Conservation (phyloP, 2,113 vertebrate species). For the Brachypteracias leptosomus region DNA sequence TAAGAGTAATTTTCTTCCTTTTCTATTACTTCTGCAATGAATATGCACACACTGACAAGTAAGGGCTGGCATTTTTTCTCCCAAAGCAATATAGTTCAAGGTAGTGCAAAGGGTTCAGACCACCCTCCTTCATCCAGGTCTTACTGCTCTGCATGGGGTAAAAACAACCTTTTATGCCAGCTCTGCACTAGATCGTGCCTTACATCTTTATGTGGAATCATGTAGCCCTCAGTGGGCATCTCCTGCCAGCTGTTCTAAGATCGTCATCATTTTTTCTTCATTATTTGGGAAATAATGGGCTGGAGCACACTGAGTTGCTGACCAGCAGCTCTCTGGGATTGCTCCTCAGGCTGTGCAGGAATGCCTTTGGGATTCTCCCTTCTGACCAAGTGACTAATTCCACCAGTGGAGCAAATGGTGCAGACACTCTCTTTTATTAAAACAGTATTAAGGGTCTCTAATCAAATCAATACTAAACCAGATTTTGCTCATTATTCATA, state of each 20-base stretch:
- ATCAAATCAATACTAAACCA: neutral
- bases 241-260: neutral
- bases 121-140: neutral
- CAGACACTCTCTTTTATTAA: neutral
- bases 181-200: accelerated
- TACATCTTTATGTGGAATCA: neutral
- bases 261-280: accelerated
- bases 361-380: neutral
- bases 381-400: neutral
- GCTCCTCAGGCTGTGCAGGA: neutral
- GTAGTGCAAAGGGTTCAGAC: neutral
- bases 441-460: neutral
- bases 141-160: no score
- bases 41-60: neutral
- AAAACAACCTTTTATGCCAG: neutral
- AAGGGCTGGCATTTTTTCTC: neutral
- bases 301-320: neutral
- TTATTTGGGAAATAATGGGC: neutral
- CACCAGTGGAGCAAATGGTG: neutral
- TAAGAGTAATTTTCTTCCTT: neutral
- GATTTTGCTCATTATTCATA: neutral
- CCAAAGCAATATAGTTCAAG: neutral
- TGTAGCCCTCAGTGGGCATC: neutral
- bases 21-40: neutral
- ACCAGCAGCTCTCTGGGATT: neutral